Evolutionary conservation across 2,888 invertebrate species (phyloP), one percentile per base, ranked within the genome.

Genomic region (Hemicrepidius hirtus): DNA sequence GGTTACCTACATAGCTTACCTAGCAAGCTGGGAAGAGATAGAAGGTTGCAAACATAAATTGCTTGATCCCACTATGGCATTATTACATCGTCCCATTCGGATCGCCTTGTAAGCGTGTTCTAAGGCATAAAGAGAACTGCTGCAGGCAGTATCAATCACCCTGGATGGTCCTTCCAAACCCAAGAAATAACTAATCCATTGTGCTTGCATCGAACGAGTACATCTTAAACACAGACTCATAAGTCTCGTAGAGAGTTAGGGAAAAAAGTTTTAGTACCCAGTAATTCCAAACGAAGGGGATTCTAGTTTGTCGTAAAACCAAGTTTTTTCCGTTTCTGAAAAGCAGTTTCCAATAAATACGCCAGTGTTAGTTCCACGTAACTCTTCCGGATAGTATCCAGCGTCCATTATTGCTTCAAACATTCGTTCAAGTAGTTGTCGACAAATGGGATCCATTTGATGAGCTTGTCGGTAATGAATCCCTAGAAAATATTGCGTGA

Each of bases 121-220:
- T 68, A 98, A 77, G 0, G 97, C 97, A 79, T 95, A 92, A 77
- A 97, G 89, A 7, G 97, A 95, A 68, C 97, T 97, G n/a, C 97
- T 97, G 5, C 24, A 98, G 0, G 98, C 98, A 0, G 97, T 96
- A 86, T 98, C 98, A 9, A 96, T 89, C 0, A 94, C 90, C 86
- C 93, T 95, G 4, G 97, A 96, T 0, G 97, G 97, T 0, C 98
- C 97, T 79, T 93, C 93, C 13, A 96, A 89, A 24, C 97, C 97
- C 74, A 98, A 89, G 87, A 93, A 93, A 85, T 95, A 97, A 0
- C 97, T 97, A 75, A 98, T 90, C 64, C 97, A 91, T 86, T 97
- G 96, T 12, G 97, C 94, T 83, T 97, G 90, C 96, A 97, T 97
- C 3, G 96, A 95, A 73, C 96, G 91, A 78, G 94, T 93, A 85